Evolutionary conservation across 2,797 vertebrate species (phyloP).

Genomic region (Gymnocypris eckloni): DNA sequence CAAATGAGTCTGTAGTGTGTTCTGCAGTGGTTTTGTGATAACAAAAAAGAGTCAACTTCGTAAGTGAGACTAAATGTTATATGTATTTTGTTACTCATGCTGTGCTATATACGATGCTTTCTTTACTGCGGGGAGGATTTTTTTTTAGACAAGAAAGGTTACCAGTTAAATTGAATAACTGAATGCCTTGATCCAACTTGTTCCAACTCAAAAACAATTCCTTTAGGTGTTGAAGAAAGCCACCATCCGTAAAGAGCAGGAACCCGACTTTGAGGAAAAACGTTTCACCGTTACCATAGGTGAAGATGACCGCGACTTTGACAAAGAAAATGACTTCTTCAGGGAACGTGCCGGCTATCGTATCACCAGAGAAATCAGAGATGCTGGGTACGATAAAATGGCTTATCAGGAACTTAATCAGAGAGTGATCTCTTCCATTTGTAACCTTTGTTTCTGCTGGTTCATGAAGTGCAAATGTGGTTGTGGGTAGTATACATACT

Average conservation of each 20-base stretch:
- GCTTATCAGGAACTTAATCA: neutral
- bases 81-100: neutral
- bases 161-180: neutral
- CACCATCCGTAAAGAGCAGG: slow-evolving; percentile 96
- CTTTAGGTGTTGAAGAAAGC: slow-evolving; percentile 94
- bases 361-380: slow-evolving; percentile 89
- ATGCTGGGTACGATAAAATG: slow-evolving; percentile 79
- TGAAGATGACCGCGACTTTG: slow-evolving; percentile 94
- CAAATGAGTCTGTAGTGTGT: slow-evolving; percentile 19
- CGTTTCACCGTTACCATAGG: slow-evolving; percentile 97
- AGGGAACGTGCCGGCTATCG: slow-evolving; percentile 92
- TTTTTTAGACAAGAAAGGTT: neutral
- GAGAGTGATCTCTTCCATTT: slow-evolving; percentile 6
- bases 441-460: neutral
- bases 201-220: neutral
- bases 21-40: slow-evolving; percentile 18
- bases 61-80: neutral
- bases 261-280: slow-evolving; percentile 98
- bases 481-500: neutral
- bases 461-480: neutral
- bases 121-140: neutral
- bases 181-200: neutral
- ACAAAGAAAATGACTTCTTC: slow-evolving; percentile 98
- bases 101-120: neutral
- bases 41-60: neutral